Evolutionary conservation across 2,113 vertebrate species (phyloP), one percentile per base, ranked within the genome.

Genomic region (Chitala chitala): DNA sequence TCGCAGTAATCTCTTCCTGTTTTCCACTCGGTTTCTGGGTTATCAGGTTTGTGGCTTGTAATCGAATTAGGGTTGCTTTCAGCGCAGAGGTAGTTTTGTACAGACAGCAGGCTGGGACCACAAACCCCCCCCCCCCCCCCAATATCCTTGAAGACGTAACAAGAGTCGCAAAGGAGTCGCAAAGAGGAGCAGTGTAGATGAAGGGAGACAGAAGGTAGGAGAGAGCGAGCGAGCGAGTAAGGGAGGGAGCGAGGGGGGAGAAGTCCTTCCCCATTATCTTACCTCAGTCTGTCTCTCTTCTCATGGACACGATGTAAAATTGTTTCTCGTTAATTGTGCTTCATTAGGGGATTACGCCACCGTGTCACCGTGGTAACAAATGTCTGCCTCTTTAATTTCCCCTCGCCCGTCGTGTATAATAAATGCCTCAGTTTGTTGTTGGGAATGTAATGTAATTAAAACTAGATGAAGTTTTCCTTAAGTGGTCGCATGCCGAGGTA

Each of bases 61-160:
- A 96, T 96, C 94, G 93, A 94, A 91, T 92, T 90, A 91, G 86
- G 85, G 79, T 86, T 90, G 90, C 92, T 93, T 91, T 92, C 87
- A 88, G 94, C 91, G 88, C 90, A 77, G 88, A 70, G 88, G 89
- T 31, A 76, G 84, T 84, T 86, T 81, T 78, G 77, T 85, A 82
- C 75, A 89, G 78, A 80, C 81, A 80, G 78, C 73, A 78, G 78
- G 80, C 85, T 75, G 76, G 83, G 88, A 82, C 83, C 76, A 85
- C n/a, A n/a, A n/a, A n/a, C n/a, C n/a, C n/a, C n/a, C n/a, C n/a
- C n/a, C n/a, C n/a, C n/a, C n/a, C n/a, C 81, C 77, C 85, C 63
- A 58, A 81, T 91, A 90, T 89, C 90, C 92, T 92, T 92, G 89
- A 90, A 92, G 91, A 90, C 89, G 86, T 88, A 91, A 87, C 86